Base-by-base conservation (phyloP, 2,888 invertebrate genomes). In the Zhuqinia jingwanae region DNA sequence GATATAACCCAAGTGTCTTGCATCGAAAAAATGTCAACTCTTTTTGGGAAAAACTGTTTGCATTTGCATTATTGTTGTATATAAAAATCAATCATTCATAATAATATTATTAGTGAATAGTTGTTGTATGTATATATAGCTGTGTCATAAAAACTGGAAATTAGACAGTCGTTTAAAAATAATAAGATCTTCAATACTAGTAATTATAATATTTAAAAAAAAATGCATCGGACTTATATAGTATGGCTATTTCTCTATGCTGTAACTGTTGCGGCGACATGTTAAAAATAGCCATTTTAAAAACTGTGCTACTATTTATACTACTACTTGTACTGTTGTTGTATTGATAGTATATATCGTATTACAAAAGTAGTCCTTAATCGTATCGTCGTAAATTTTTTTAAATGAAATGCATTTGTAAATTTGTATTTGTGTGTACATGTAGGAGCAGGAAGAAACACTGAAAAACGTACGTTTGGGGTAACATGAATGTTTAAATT, bases 221-320 rank as follows among this genome's bases (percentile, higher is more conserved):
- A 13, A 5, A 36, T 36, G 36, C 8, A 36, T n/a, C n/a, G 8
- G 36, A 36, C 36, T 36, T 36, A n/a, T n/a, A n/a, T n/a, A n/a
- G n/a, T n/a, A n/a, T n/a, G 36, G 36, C 36, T 36, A 3, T 36
- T 36, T 36, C 36, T 36, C 36, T 36, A 8, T 36, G 8, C 36
- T 36, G 36, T 36, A 3, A 36, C 36, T 36, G 36, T 36, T 36
- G 36, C 50, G n/a, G 50, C n/a, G 50, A 10, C 50, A 50, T 50
- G n/a, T n/a, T n/a, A 65, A 42, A 36, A 63, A 68, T 73, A 73
- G 73, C 47, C 50, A 73, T 50, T 22, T n/a, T 6, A 36, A 45
- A 50, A 73, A 50, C 47, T 50, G 73, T 73, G 73, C 73, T 73
- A 73, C 73, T 73, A 73, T 36, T 36, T 47, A 73, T 65, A 70